phyloP scores from a whole-genome alignment of 2,113 vertebrate genomes.

The Macquaria ambigua region DNA sequence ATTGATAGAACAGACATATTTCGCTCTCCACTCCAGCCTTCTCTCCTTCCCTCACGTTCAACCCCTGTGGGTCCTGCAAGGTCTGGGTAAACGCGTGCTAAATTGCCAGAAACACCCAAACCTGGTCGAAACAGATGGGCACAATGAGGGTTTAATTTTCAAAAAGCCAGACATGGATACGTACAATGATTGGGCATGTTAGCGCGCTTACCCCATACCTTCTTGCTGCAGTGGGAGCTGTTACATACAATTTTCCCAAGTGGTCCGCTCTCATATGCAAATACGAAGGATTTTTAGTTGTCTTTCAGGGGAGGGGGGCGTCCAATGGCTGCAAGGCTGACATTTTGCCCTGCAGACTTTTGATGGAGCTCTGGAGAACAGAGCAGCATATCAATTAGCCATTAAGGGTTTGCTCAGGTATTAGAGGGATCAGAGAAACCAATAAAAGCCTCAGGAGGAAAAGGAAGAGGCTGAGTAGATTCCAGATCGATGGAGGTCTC shows the following conservation, averaged over 20 bases:
- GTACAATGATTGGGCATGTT: constrained; percentile 58
- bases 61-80: not conserved
- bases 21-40: constrained; percentile 26
- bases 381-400: constrained; percentile 82
- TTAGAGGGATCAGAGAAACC: constrained; percentile 80
- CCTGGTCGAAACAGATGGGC: constrained; percentile 70
- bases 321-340: constrained; percentile 61
- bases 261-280: constrained; percentile 45
- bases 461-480: constrained; percentile 51
- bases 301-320: constrained; percentile 30
- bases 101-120: constrained; percentile 68
- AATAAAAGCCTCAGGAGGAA: constrained; percentile 71
- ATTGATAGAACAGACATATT: constrained; percentile 66
- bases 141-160: constrained; percentile 71
- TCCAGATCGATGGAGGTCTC: constrained; percentile 68
- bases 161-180: constrained; percentile 59
- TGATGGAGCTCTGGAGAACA: constrained; percentile 73
- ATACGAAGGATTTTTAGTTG: constrained; percentile 50
- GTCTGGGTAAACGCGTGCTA: constrained; percentile 51
- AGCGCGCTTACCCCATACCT: not conserved
- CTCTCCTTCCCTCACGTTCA: not conserved
- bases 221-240: constrained; percentile 31
- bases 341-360: constrained; percentile 71
- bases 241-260: constrained; percentile 21
- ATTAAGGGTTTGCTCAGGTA: constrained; percentile 81